Percentiles rank a stretch among this genome's conserved stretches.
Evolutionary conservation across 64 coral and sea anemone genomes (phyloP).

Genomic region (Pachyseris speciosa): DNA sequence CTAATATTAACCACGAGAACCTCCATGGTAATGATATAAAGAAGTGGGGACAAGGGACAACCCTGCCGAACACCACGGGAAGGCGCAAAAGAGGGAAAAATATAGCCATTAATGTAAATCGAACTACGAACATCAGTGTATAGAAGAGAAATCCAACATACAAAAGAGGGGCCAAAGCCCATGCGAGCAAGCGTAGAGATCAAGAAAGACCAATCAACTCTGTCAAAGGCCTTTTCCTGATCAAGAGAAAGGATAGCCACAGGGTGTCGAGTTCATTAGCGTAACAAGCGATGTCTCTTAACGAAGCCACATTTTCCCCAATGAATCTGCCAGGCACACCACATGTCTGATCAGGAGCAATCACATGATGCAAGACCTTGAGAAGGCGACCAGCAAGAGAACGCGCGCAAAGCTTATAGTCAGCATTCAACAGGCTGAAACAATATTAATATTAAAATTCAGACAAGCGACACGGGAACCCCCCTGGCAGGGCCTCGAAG

Average conservation of each 20-base stretch:
- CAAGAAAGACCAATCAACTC: slow-evolving; percentile 4
- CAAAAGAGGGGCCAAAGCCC: slow-evolving; percentile 7
- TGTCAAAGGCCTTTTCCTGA: slow-evolving; percentile 65
- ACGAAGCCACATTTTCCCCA: neutral
- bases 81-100: neutral
- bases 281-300: neutral
- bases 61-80: slow-evolving; percentile 56
- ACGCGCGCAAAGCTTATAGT: slow-evolving; percentile 13
- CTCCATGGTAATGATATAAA: slow-evolving; percentile 27
- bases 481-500: too few species aligned
- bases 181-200: neutral
- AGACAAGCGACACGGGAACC: too few species aligned
- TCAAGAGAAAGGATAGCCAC: neutral
- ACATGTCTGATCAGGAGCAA: slow-evolving; percentile 24
- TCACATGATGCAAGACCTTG: neutral
- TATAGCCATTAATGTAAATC: slow-evolving; percentile 22
- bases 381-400: neutral
- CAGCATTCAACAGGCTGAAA: neutral
- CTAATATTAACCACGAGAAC: neutral
- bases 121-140: slow-evolving; percentile 6
- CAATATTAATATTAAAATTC: too few species aligned
- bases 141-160: neutral
- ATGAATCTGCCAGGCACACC: slow-evolving; percentile 33
- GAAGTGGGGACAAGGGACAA: slow-evolving; percentile 5
- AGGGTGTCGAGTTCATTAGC: neutral